Percentiles rank a stretch among this genome's conserved stretches.
Evolutionary conservation across 1,140 invertebrate species (phyloP).

Genomic region (Plutomurus gul): DNA sequence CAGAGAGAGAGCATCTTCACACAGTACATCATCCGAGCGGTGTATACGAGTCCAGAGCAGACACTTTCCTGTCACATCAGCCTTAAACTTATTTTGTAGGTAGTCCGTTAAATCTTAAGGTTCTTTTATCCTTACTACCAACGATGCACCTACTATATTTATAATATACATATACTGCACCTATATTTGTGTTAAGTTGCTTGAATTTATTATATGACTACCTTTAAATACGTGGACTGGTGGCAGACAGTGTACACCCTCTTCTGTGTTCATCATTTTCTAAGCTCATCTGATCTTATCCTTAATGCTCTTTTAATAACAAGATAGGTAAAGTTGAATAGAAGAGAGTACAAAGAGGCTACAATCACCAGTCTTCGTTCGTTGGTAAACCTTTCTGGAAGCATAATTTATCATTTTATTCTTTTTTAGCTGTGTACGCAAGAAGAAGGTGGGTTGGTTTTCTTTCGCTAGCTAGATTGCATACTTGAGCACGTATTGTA

Average conservation of each 20-base stretch:
- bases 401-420: background rate
- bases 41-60: no score
- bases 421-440: background rate
- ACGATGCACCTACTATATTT: no score
- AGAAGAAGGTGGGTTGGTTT: background rate
- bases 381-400: background rate
- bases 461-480: background rate
- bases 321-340: background rate
- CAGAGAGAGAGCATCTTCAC: background rate
- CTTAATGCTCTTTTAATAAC: background rate
- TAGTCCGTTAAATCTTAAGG: no score
- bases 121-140: no score
- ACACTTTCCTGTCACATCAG: no score
- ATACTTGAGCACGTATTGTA: background rate
- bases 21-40: background rate
- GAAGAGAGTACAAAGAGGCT: background rate
- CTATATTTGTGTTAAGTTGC: no score
- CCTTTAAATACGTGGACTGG: no score
- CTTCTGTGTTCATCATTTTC: background rate
- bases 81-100: no score
- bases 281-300: slow-evolving; percentile 14
- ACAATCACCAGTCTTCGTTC: background rate
- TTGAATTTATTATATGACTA: no score
- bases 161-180: no score
- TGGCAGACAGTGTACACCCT: no score